Base-by-base conservation (phyloP, 1,140 invertebrate genomes). In the Telenomus remus region DNA sequence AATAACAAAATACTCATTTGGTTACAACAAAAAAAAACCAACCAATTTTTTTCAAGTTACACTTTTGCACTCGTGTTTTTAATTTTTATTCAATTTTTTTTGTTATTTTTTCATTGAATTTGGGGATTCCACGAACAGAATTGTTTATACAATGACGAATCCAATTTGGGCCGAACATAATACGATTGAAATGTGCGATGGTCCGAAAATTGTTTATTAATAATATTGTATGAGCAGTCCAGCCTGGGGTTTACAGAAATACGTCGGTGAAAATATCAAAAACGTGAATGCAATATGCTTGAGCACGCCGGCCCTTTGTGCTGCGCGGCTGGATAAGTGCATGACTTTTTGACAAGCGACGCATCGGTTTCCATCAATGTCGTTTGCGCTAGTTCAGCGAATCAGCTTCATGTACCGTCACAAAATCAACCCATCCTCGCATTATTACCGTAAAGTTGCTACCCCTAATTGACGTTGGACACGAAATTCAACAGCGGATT, bases 281-380 rank as follows among this genome's bases (percentile, higher is more conserved):
- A 49, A 53, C 16, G 13, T 55, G 54, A 73, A 65, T 73, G 43
- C 39, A 64, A 56, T 43, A 16, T 59, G 43, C 53, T 47, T 42
- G 68, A 57, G 13, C 44, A 11, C 33, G 19, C 6, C 46, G 50
- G 44, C 46, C 56, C 63, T 74, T 66, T 74, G 56, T 66, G 61
- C 61, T 42, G 37, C 56, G 19, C 54, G 44, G 43, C 14, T 61
- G 61, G 63, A 74, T 74, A 66, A 66, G 61, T 56, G 57, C 51
- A 68, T 68, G 57, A 74, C 63, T 74, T 74, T 74, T 74, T 16
- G 56, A 50, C 27, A 34, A 34, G 43, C 56, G 49, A 61, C 15
- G 61, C 63, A 74, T 74, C 53, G 46, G 63, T 74, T 74, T 74
- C 51, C 51, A 74, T 74, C 63, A 66, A 66, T 65, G 50, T 66